phyloP scores from a whole-genome alignment of 2,113 vertebrate species.

The Labeo rohita region DNA sequence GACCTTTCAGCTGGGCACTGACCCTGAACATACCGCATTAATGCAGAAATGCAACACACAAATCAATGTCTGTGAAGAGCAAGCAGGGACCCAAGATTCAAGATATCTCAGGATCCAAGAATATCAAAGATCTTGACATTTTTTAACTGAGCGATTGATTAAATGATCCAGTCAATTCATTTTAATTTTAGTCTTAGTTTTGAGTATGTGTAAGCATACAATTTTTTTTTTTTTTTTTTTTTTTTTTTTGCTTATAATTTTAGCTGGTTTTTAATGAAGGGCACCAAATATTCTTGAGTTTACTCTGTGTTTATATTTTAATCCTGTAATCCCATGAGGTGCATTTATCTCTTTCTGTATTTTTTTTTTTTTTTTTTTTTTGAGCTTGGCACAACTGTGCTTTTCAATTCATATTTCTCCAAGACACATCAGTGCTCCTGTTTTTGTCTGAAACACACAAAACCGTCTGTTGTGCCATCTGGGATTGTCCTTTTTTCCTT shows the following conservation, averaged over 20 bases:
- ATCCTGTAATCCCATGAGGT: slow-evolving; percentile 40
- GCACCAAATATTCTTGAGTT: background rate
- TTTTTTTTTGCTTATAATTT: background rate
- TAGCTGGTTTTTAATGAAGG: background rate
- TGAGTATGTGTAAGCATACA: background rate
- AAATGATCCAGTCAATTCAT: too few relatives aligned
- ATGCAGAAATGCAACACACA: background rate
- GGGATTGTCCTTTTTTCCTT: slow-evolving; percentile 52
- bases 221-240: background rate
- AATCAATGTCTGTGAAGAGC: slow-evolving; percentile 3
- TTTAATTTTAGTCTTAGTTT: background rate
- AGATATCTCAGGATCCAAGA: background rate
- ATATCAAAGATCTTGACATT: background rate
- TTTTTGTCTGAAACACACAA: slow-evolving; percentile 61
- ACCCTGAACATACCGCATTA: background rate
- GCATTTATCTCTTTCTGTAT: background rate
- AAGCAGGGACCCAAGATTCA: background rate
- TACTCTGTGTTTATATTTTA: slow-evolving; percentile 44
- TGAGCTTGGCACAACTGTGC: slow-evolving; percentile 34
- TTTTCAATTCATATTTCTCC: slow-evolving; percentile 53
- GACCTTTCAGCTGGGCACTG: slow-evolving; percentile 33
- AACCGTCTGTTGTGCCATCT: slow-evolving; percentile 62
- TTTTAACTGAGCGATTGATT: background rate
- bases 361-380: background rate
- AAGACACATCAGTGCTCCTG: slow-evolving; percentile 54